Evolutionary conservation across 2,888 invertebrate species (phyloP), one percentile per base, ranked within the genome.

Genomic region (Cephus runcator): DNA sequence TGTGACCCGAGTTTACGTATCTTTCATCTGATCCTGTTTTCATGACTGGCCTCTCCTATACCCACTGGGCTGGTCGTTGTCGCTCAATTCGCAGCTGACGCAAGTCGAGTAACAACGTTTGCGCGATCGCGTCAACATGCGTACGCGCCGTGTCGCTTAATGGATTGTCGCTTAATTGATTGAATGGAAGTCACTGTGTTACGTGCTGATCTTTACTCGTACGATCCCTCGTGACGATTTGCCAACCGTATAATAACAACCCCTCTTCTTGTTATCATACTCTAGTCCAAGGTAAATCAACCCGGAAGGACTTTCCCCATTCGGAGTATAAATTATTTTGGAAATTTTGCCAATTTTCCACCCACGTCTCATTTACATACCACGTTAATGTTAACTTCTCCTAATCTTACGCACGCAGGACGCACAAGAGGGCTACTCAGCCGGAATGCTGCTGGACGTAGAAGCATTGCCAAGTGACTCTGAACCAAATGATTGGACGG

Each of bases 101-200:
- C 85, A 84, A 81, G 82, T 77, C 82, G 83, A 82, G 85, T 84
- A 88, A 87, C 84, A 86, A 81, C 83, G 81, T 84, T 81, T 73
- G 80, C 79, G 73, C 81, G 83, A 82, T 83, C 81, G 78, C 76
- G 81, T 80, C 80, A 83, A 82, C 83, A 83, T 79, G 81, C 83
- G 81, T 56, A 56, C 56, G 15, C 79, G 79, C 77, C 80, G 9
- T 56, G 23, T 56, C 86, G 85, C 83, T 88, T 85, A 83, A 84
- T 84, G 85, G 88, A 88, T 88, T 88, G 86, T 88, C 85, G 83
- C 83, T 83, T 85, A 84, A 85, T 23, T 56, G 23, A 56, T 56
- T 56, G 56, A 56, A 56, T 56, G 56, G 23, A 56, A 56, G 56
- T 9, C 56, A 23, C 9, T 23, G 56, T 2, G 23, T 56, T 56